Evolutionary conservation across 2,888 invertebrate species (phyloP), one percentile per base, ranked within the genome.

Genomic region (Galerucella nymphaeae): DNA sequence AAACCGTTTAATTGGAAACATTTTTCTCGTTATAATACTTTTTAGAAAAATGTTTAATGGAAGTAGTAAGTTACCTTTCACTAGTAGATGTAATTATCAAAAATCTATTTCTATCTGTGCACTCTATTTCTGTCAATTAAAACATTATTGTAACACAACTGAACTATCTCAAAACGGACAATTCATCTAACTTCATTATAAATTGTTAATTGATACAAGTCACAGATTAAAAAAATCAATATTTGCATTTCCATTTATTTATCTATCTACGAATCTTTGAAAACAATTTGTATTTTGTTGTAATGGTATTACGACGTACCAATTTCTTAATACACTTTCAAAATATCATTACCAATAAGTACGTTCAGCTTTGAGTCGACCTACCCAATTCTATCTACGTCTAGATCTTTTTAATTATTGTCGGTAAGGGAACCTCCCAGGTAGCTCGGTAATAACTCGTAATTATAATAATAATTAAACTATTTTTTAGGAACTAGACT

Each of bases 371-470:
- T 38, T 3, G 18, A 16, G 18, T 53, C 41, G 61, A 62, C 38
- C 16, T 41, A 18, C 61, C n/a, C 41, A 62, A 62, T 42, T 42
- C 5, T 62, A 62, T 62, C 61, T 18, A 38, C 18, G 61, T 42
- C 18, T 2, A 42, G 57, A 66, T 66, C 66, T 66, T 66, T 66
- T 66, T 66, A 66, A 66, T 66, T 66, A 66, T 66, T 57, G 41
- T 66, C 41, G 23, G 13, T 53, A 53, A 16, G 41, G 41, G 42
- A 66, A 66, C 66, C 66, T 66, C 66, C 66, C 66, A 66, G 66
- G 66, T 66, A 66, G 66, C 57, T 16, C 5, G 11, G 65, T 53
- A 65, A 65, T 65, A 65, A 65, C 65, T 30, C 9, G 57, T 66
- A 57, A 66, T 66, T 66, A 66, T 38, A 66, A 66, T 42, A 41